These are phyloP conservation scores for Lycopodina hypogea DNA, from an alignment of 37 sponge, comb jelly and placozoan species.

Conservation along the genomic window DNA sequence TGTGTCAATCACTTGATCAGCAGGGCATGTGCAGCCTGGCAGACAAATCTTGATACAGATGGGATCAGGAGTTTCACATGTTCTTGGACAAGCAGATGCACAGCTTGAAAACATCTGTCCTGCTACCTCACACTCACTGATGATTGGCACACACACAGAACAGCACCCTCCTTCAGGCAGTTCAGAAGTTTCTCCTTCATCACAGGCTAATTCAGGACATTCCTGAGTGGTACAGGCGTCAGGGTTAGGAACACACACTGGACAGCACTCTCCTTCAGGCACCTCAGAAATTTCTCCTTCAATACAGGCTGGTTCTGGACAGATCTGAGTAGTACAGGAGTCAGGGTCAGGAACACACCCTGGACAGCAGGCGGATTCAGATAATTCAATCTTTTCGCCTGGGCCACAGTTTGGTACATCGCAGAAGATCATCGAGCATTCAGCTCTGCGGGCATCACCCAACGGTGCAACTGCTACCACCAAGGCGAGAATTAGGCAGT, in stretches of 20 bases:
- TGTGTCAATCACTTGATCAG: constrained; percentile 22
- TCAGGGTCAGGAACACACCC: constrained; percentile 3
- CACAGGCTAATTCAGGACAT: neutral
- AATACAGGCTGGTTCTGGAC: neutral
- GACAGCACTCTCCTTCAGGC: constrained; percentile 20
- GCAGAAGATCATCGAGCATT: no score
- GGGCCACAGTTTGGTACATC: neutral
- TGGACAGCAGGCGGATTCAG: neutral
- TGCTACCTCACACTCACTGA: neutral
- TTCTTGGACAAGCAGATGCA: no score
- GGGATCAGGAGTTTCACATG: no score
- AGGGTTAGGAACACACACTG: constrained; percentile 3
- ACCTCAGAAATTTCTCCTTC: neutral
- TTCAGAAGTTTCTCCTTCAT: neutral
- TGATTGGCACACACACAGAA: neutral
- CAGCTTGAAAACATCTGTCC: no score
- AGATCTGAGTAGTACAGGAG: neutral
- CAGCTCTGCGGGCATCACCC: no score
- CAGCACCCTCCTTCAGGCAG: constrained; percentile 3
- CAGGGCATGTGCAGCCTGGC: constrained; percentile 47
- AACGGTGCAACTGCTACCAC: no score
- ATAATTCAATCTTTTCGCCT: neutral
- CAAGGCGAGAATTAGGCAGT: no score
- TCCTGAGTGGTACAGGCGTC: neutral
- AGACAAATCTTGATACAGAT: no score